Conservation (phyloP, 2,888 invertebrate genomes). For the Parnassius orleans region DNA sequence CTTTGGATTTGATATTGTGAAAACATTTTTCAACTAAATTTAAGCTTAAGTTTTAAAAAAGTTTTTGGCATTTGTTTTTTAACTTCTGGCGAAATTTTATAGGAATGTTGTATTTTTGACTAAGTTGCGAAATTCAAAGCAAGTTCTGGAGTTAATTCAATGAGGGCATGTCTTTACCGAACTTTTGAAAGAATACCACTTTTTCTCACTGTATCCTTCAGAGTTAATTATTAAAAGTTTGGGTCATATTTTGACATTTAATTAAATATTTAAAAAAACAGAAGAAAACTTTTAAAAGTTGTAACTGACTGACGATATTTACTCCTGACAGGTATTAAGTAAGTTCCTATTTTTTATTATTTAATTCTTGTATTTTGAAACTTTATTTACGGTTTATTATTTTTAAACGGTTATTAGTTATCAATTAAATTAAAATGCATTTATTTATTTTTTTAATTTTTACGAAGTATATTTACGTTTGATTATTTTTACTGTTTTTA, state of each 20-base stretch:
- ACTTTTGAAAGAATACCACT: constrained; percentile 18
- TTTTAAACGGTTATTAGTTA: background rate
- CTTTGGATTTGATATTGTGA: too few species aligned
- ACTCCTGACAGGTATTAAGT: background rate
- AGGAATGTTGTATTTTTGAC: constrained; percentile 13
- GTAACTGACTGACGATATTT: constrained; percentile 7
- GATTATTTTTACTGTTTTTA: too few species aligned
- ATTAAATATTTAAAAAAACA: too few species aligned
- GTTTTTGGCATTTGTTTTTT: constrained; percentile 9
- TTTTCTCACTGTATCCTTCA: constrained; percentile 15
- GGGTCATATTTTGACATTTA: background rate
- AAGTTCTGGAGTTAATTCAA: constrained; percentile 25
- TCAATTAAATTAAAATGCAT: background rate
- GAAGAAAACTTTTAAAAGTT: background rate
- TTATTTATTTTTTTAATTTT: background rate
- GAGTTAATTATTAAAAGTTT: constrained; percentile 18
- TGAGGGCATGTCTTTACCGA: constrained; percentile 17
- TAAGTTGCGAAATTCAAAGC: constrained; percentile 24
- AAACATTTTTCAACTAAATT: too few species aligned
- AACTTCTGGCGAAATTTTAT: constrained; percentile 21
- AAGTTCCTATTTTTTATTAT: constrained; percentile 1
- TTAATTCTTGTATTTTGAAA: background rate
- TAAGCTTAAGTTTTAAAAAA: background rate
- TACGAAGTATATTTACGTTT: background rate
- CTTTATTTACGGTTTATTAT: background rate